Percentiles rank a stretch among this genome's conserved stretches.
These are phyloP conservation scores for Pammene fasciana DNA, from an alignment of 2,888 invertebrate species.

Conservation along the genomic window DNA sequence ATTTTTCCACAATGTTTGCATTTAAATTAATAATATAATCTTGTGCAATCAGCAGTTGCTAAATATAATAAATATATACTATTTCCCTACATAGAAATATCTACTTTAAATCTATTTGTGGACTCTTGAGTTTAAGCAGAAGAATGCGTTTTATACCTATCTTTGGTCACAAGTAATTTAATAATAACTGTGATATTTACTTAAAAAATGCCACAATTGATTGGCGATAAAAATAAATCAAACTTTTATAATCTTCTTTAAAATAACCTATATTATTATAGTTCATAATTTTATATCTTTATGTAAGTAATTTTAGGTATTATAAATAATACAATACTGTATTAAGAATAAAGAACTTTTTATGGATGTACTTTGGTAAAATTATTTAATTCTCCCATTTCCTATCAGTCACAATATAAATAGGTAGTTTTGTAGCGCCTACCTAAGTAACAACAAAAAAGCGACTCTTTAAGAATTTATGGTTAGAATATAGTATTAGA, in stretches of 20 bases:
- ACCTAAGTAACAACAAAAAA: too few relatives aligned
- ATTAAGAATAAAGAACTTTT: slow-evolving; percentile 56
- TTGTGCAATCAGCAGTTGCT: slow-evolving; percentile 61
- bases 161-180: slow-evolving; percentile 80
- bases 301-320: slow-evolving; percentile 47
- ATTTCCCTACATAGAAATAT: slow-evolving; percentile 7
- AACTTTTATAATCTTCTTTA: slow-evolving; percentile 52
- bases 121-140: slow-evolving; percentile 55
- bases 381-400: slow-evolving; percentile 13
- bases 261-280: slow-evolving; percentile 49
- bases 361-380: slow-evolving; percentile 42
- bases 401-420: neutral
- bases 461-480: too few relatives aligned
- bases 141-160: slow-evolving; percentile 60
- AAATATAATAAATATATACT: slow-evolving; percentile 16
- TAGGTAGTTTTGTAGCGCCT: neutral
- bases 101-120: too few relatives aligned
- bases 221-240: slow-evolving; percentile 75
- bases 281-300: slow-evolving; percentile 46
- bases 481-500: too few relatives aligned
- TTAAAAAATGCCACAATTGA: slow-evolving; percentile 72
- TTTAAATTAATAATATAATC: slow-evolving; percentile 46
- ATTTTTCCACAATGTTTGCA: slow-evolving; percentile 38
- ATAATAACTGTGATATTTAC: slow-evolving; percentile 83
- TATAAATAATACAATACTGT: slow-evolving; percentile 45